phyloP scores from a whole-genome alignment of 2,888 invertebrate species.

The Carcina quercana region DNA sequence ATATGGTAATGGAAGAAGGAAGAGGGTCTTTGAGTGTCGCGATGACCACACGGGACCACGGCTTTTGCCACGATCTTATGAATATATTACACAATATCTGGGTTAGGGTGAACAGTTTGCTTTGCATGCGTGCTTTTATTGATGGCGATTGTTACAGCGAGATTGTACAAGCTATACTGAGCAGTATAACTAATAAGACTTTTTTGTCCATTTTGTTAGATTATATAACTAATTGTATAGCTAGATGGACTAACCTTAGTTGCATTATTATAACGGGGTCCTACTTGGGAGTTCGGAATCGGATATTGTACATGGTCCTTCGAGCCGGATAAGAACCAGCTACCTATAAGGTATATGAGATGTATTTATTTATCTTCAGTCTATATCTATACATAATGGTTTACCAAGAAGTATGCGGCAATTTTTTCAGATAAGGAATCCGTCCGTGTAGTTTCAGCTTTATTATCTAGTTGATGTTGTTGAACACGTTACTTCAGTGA shows the following conservation, averaged over 20 bases:
- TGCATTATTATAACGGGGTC: no score
- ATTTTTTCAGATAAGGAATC: no score
- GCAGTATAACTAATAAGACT: background rate
- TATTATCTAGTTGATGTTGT: no score
- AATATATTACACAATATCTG: slow-evolving; percentile 45
- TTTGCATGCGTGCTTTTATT: background rate
- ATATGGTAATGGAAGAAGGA: slow-evolving; percentile 40
- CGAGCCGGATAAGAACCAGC: no score
- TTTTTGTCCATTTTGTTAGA: background rate
- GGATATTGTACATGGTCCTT: no score
- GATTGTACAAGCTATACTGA: background rate
- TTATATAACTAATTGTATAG: background rate
- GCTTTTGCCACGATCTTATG: slow-evolving; percentile 44
- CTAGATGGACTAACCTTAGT: background rate
- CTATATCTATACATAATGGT: no score
- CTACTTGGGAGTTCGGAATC: no score
- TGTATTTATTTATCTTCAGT: no score
- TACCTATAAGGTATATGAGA: no score
- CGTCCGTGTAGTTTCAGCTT: no score
- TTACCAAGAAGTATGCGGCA: no score
- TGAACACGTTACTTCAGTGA: no score
- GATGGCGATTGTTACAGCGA: background rate
- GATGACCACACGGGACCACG: slow-evolving; percentile 41
- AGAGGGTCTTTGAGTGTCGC: slow-evolving; percentile 35
- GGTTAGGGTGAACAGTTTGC: slow-evolving; percentile 4